Conservation (phyloP, 2,888 invertebrate species). For the Pyralis farinalis region DNA sequence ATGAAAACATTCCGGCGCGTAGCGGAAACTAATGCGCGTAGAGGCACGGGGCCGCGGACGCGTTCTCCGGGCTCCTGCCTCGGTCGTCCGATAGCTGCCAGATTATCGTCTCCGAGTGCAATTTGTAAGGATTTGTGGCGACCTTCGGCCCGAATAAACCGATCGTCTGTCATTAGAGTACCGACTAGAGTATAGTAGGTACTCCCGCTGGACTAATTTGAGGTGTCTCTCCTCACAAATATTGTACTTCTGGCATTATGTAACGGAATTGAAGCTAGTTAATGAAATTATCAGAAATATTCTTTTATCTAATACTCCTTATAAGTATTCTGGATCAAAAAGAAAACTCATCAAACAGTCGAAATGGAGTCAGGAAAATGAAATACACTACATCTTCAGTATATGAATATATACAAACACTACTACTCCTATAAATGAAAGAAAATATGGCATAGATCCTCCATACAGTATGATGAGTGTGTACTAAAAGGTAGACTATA, state of each 20-base stretch:
- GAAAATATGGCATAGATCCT: too few species aligned
- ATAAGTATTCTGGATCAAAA: too few species aligned
- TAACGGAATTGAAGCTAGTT: neutral
- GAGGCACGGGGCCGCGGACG: constrained; percentile 20
- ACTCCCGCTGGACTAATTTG: constrained; percentile 30
- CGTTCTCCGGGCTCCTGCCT: constrained; percentile 9
- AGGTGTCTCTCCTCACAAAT: constrained; percentile 17
- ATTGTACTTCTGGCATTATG: neutral
- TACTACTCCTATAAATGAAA: too few species aligned
- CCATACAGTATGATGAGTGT: too few species aligned
- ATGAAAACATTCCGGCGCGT: constrained; percentile 56
- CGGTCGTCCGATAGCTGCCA: constrained; percentile 43
- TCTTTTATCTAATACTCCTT: too few species aligned
- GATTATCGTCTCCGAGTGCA: constrained; percentile 65
- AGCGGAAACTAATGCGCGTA: constrained; percentile 46
- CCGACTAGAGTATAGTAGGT: too few species aligned
- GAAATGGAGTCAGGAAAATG: too few species aligned
- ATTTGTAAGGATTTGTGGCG: constrained; percentile 69
- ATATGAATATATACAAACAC: too few species aligned
- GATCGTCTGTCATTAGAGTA: constrained; percentile 45
- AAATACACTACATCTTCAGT: too few species aligned
- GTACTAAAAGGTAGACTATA: too few species aligned
- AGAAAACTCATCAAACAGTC: too few species aligned
- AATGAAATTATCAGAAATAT: too few species aligned
- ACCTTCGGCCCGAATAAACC: constrained; percentile 48